Base-by-base conservation (phyloP, 2,113 vertebrate species). In the Cyphomyrus plagiostoma region DNA sequence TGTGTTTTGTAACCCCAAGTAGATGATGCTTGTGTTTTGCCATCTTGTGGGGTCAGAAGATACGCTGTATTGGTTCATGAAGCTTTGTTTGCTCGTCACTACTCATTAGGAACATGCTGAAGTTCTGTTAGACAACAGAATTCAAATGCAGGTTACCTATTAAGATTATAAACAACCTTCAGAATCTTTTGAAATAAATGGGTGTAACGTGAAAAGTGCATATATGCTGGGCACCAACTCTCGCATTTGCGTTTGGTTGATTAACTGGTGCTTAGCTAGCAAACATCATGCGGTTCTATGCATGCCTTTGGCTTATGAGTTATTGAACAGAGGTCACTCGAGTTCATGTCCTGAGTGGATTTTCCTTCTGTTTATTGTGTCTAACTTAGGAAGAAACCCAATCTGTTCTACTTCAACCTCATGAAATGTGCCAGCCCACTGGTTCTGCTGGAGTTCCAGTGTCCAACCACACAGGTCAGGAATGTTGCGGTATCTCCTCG, bases 351-450 rank as follows among this genome's bases (percentile, higher is more conserved):
- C 82, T 46, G 17, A 21, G 19, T 42, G 30, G 35, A 42, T 7
- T 17, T 42, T 35, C 6, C 13, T 74, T 30, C 66, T 35, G 0
- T 74, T 74, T 74, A 5, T 35, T 80, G 13, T 80, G 35, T 42
- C 15, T 42, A 42, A 39, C 74, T 39, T 39, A 98, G 98, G 94
- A 95, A 98, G 4, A 99, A 98, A 85, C 96, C 97, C 58, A 94
- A 95, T 90, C 95, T 99, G 23, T 98, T 99, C 52, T 99, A 99
- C 94, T 99, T 99, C 46, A 99, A 99, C 95, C 98, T 99, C 50
- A 94, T 99, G 93, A 98, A 98, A 93, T 99, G 98, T 50, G 97
- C 97, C 88, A 99, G 97, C 91, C 98, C 98, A 0, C 92, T 98
- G 91, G 97, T 97, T 86, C 95, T 99, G 91, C 94, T 99, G 92